Conservation (phyloP, 2,113 vertebrate genomes). For the Vimba vimba region DNA sequence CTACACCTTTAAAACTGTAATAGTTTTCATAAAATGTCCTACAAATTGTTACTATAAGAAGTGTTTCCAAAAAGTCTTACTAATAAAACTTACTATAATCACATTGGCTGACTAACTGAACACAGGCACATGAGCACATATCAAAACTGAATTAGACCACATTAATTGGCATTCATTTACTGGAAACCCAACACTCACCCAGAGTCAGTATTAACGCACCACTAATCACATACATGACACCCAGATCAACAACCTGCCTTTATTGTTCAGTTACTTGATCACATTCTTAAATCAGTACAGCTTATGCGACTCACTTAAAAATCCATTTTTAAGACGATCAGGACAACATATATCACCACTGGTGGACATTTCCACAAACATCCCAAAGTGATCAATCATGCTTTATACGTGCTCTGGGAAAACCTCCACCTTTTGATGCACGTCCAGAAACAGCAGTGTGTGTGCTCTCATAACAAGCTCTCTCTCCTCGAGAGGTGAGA, state of each 20-base stretch:
- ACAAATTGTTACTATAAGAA: background rate
- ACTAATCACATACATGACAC: conserved; percentile 31
- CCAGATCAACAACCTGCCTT: conserved; percentile 29
- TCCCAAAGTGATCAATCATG: conserved; percentile 47
- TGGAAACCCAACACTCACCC: background rate
- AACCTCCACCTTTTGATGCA: conserved; percentile 51
- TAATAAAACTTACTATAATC: background rate
- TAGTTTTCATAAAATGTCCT: background rate
- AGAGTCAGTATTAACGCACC: background rate
- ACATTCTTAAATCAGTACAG: conserved; percentile 37
- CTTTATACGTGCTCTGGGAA: conserved; percentile 27
- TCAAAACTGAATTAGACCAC: background rate
- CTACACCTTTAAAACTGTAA: background rate
- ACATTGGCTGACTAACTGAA: background rate
- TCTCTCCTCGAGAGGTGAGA: conserved; percentile 46
- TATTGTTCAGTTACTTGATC: conserved; percentile 45
- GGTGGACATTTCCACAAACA: conserved; percentile 52
- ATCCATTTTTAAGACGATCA: conserved; percentile 37
- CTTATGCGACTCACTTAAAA: conserved; percentile 50
- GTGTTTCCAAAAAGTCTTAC: background rate
- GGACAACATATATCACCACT: conserved; percentile 44
- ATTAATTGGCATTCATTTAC: background rate
- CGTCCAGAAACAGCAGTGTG: conserved; percentile 44
- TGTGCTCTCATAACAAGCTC: conserved; percentile 35
- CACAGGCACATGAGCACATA: background rate